Evolutionary conservation across 2,797 vertebrate genomes (phyloP).

Genomic region (Scolopax bukidnonensis): DNA sequence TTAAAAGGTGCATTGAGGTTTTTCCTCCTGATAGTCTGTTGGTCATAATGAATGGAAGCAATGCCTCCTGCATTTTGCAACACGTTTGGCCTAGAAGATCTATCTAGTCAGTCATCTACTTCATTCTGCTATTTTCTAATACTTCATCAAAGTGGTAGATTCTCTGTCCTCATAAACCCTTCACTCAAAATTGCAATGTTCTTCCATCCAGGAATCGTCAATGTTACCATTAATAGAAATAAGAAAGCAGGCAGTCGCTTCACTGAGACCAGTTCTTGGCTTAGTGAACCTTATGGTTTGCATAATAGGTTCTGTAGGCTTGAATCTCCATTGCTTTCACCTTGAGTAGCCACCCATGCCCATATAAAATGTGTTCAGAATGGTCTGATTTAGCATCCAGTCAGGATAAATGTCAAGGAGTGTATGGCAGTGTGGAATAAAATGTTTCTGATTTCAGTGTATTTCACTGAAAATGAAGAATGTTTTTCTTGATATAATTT

Average conservation of each 20-base stretch:
- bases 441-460: neutral
- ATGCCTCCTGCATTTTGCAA: constrained; percentile 6
- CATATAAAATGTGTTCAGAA: neutral
- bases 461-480: neutral
- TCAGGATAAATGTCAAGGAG: neutral
- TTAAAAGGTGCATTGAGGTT: neutral
- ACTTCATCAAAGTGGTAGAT: neutral
- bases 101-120: neutral
- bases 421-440: neutral
- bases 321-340: neutral
- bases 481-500: neutral
- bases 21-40: neutral
- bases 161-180: neutral
- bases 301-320: neutral
- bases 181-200: neutral
- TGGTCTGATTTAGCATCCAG: neutral
- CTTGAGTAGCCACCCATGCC: neutral
- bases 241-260: neutral
- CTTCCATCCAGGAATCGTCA: neutral
- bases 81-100: neutral
- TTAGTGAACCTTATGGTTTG: neutral
- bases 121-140: neutral
- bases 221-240: neutral
- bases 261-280: neutral
- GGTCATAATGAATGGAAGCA: neutral